Percentiles rank a stretch among this genome's conserved stretches.
phyloP scores from a whole-genome alignment of 2,888 invertebrate genomes.

The Ferdinandea cuprea region DNA sequence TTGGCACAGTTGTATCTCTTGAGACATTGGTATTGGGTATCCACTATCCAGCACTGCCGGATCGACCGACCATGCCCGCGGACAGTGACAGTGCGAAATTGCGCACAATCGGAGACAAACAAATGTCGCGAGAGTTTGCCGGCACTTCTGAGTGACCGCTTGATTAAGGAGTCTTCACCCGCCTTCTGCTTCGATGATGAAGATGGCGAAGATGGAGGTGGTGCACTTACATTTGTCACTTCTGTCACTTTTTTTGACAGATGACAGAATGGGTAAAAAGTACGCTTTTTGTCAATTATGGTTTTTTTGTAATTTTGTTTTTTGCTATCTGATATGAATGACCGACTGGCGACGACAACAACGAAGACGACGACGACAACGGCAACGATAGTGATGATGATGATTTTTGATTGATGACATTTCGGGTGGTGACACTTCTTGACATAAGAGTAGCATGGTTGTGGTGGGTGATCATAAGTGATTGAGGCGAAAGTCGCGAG shows the following conservation, averaged over 20 bases:
- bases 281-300: constrained; percentile 59
- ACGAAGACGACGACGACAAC: too few relatives aligned
- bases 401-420: constrained; percentile 63
- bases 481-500: constrained; percentile 46
- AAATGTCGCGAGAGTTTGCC: constrained; percentile 65
- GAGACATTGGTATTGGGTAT: constrained; percentile 8
- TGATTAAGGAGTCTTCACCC: constrained; percentile 53
- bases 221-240: constrained; percentile 64
- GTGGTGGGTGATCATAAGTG: constrained; percentile 41
- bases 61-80: constrained; percentile 3
- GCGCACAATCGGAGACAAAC: constrained; percentile 61
- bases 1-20: constrained; percentile 34
- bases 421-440: constrained; percentile 50
- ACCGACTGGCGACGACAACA: not conserved
- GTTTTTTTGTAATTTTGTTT: constrained; percentile 25
- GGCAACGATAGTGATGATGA: constrained; percentile 28
- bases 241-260: constrained; percentile 61
- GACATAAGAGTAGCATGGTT: constrained; percentile 58
- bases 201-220: constrained; percentile 42
- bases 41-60: not conserved
- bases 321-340: not conserved
- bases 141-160: constrained; percentile 51
- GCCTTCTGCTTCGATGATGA: constrained; percentile 4
- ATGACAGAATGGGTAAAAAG: constrained; percentile 23
- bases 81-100: constrained; percentile 61